Conservation (phyloP, 1,140 invertebrate genomes). For the Bombus fervidus region DNA sequence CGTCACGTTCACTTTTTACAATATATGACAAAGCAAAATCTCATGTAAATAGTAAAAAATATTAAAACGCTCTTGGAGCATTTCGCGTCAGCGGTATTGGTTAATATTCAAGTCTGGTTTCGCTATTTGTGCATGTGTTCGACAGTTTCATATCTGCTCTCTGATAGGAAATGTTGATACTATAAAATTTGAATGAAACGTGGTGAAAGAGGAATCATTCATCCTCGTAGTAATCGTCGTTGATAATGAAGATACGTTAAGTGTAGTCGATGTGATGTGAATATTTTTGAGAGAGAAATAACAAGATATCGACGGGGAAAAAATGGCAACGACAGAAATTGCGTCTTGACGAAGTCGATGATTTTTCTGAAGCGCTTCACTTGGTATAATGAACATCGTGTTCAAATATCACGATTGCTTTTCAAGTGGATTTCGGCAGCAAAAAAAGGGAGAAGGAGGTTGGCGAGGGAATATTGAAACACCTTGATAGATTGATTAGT, state of each 20-base stretch:
- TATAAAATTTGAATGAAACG: constrained; percentile 13
- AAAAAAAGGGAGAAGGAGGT: background rate
- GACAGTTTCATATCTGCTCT: constrained; percentile 18
- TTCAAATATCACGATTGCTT: constrained; percentile 14
- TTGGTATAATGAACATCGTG: background rate
- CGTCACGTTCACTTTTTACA: background rate
- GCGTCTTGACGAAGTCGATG: background rate
- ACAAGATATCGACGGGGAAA: background rate
- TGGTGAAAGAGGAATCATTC: background rate
- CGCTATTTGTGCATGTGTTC: background rate
- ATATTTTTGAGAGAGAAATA: background rate
- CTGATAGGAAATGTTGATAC: constrained; percentile 6
- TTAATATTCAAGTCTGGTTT: constrained; percentile 27
- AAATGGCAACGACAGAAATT: background rate
- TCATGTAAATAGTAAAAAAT: background rate
- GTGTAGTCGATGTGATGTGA: background rate
- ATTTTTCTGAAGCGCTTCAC: background rate
- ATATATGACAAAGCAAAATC: background rate
- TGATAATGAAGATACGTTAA: background rate
- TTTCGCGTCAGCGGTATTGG: background rate
- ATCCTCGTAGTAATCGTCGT: background rate
- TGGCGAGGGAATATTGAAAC: constrained; percentile 10
- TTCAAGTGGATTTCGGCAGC: background rate
- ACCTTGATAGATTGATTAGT: constrained; percentile 10
- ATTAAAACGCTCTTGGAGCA: background rate